These are phyloP conservation scores for Squalus acanthias DNA, from an alignment of 2,797 vertebrate species.

Conservation along the genomic window DNA sequence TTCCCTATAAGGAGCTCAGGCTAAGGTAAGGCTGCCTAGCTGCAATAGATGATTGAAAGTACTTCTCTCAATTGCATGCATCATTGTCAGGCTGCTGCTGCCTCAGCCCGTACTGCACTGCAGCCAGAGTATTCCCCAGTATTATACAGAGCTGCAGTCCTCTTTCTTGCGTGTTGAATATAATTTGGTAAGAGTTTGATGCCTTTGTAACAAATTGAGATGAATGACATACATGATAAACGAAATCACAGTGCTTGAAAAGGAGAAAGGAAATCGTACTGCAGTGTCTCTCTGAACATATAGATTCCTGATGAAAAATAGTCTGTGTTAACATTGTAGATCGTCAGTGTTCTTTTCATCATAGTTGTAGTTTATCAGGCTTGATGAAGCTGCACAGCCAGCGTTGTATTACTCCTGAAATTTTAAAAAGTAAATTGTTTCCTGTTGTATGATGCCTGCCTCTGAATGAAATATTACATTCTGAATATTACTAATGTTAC, in stretches of 20 bases:
- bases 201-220: constrained; percentile 24
- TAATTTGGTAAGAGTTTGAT: constrained; percentile 20
- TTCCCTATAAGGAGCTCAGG: constrained; percentile 21
- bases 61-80: constrained; percentile 37
- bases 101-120: constrained; percentile 2
- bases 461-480: not conserved
- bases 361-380: not conserved
- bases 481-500: not conserved
- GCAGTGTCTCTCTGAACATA: not conserved
- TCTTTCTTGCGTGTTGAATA: not conserved
- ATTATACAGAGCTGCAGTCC: not conserved
- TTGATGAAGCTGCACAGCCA: not conserved
- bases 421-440: not conserved
- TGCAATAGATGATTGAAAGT: constrained; percentile 37
- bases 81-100: constrained; percentile 33
- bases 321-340: not conserved
- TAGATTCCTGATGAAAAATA: not conserved
- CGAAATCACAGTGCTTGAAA: not conserved
- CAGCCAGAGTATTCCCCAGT: constrained; percentile 28
- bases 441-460: not conserved
- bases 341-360: not conserved
- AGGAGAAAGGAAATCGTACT: not conserved
- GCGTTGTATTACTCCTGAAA: not conserved
- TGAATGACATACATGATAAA: constrained; percentile 2
- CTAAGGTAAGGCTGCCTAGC: constrained; percentile 34